Evolutionary conservation across 2,888 invertebrate species (phyloP), one percentile per base, ranked within the genome.

Genomic region (Acleris cristana): DNA sequence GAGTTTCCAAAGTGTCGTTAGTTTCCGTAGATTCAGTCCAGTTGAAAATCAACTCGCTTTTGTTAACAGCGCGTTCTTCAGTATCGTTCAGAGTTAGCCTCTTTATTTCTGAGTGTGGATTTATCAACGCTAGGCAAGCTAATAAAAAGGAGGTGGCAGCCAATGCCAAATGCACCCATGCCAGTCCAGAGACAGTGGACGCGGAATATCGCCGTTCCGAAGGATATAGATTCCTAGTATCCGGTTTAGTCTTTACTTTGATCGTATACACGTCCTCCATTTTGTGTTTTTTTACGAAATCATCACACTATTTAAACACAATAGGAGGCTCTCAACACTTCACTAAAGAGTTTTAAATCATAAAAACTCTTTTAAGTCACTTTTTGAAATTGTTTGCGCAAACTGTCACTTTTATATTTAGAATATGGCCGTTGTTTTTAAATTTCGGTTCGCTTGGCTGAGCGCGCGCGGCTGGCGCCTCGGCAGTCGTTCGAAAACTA

Each of bases 231-330:
- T 90, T 91, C 69, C 94, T 88, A 1, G 94, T 92, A 73, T 94
- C 93, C 2, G 94, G 94, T 79, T 94, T 94, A 10, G 94, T 94
- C 81, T 94, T 94, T 77, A 95, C 94, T 89, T 94, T 95, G 69
- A 95, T 94, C 73, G 95, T 95, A 79, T 95, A 95, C 19, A 95
- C 94, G 85, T 94, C 94, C 89, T 95, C 95, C 95, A 95, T 95
- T 65, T 76, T 85, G 77, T 69, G 73, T 75, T 77, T 74, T 78
- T 77, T 76, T 75, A 77, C 73, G 74, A 70, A 64, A 68, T 72
- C 73, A 73, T 64, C n/a, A 34, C 61, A 51, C 18, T 34, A 26
- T n/a, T n/a, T n/a, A 34, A 49, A 30, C 67, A 67, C 58, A 49
- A 59, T 58, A 30, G 21, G 23, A 18, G 3, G n/a, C 23, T 53